Conservation (phyloP, 2,888 invertebrate species). For the Torymus auratus region DNA sequence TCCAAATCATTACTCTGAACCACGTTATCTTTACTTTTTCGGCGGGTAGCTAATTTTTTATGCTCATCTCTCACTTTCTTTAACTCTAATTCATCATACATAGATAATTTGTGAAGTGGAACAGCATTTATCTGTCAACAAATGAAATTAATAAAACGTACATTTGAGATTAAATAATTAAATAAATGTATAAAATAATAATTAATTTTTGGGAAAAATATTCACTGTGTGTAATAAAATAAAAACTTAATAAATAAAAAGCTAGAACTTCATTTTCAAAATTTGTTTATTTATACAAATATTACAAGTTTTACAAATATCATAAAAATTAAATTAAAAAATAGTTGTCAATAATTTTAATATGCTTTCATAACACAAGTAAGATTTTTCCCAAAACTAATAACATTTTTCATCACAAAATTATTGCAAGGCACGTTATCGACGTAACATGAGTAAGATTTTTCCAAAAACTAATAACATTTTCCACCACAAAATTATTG, state of each 20-base stretch:
- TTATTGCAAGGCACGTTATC: too few relatives aligned
- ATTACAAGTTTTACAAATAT: constrained; percentile 32
- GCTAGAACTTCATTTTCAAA: not conserved
- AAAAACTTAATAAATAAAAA: constrained; percentile 11
- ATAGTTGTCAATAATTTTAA: not conserved
- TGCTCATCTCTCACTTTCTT: not conserved
- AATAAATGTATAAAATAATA: constrained; percentile 9
- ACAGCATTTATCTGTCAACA: constrained; percentile 23
- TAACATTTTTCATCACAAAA: not conserved
- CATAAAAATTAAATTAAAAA: not conserved
- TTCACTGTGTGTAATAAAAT: constrained; percentile 60
- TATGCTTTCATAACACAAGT: constrained; percentile 58
- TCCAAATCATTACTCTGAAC: not conserved
- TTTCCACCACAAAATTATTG: not conserved
- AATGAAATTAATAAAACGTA: constrained; percentile 14
- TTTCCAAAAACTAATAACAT: not conserved
- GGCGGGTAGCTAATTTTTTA: not conserved
- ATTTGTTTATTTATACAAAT: constrained; percentile 45
- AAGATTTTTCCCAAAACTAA: constrained; percentile 64
- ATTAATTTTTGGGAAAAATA: constrained; percentile 64
- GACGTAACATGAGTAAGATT: too few relatives aligned
- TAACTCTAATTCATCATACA: constrained; percentile 37
- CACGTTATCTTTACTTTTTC: not conserved
- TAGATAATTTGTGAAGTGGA: constrained; percentile 28
- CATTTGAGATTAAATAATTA: not conserved